Evolutionary conservation across 92 coral and sea anemone genomes (phyloP), one percentile per base, ranked within the genome.

Genomic region (Parazoanthus darwini): DNA sequence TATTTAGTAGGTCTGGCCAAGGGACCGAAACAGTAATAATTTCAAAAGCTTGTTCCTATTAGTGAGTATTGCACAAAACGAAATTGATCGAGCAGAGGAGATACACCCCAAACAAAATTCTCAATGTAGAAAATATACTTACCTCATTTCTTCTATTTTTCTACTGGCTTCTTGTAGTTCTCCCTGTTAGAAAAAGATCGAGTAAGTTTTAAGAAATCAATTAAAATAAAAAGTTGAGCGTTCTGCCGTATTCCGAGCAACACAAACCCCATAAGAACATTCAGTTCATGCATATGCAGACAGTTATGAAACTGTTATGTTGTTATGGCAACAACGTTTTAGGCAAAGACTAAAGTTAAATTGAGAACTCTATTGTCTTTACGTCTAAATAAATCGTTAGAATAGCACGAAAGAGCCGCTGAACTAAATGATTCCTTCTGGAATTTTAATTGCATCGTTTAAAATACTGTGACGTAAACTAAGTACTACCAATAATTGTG

Each of bases 121-220:
- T 63, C 22, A 29, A 25, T 23, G 18, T 48, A 36, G 8, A 63
- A 59, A 14, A 22, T 42, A 29, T 5, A 44, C 87, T 33, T 14
- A 84, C 87, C 67, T 84, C 87, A 72, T 84, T 25, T 84, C 87
- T 25, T 84, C 87, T 26, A 71, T 43, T 48, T 84, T 84, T 72
- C 48, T 84, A 18, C 25, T 71, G 65, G 65, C 87, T 6, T 74
- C 87, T 84, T 48, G 46, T 44, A 71, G 79, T 26, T 84, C 87
- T 66, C 56, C 51, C 87, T 84, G 39, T 46, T 9, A 29, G 10
- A 3, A 70, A 33, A 35, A 38, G 15, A 13, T n/a, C 35, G 16
- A 23, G 13, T 14, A 10, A 26, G 0, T 6, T 29, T 26, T 44
- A 48, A 48, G 37, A 14, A 22, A 63, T 63, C 10, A 58, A 58